Evolutionary conservation across 2,113 vertebrate genomes (phyloP).

Genomic region (Pteropus alecto): DNA sequence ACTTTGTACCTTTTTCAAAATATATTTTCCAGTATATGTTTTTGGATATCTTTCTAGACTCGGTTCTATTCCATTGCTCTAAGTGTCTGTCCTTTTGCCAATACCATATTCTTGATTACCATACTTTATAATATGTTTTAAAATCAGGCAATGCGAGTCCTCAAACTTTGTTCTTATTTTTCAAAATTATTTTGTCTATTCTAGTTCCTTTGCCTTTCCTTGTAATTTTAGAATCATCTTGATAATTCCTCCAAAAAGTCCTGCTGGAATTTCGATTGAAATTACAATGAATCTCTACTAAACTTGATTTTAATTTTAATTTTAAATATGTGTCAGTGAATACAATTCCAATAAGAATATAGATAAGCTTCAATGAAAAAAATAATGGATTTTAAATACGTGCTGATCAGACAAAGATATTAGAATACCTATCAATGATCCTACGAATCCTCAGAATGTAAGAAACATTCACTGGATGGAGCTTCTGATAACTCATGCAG

Average conservation of each 20-base stretch:
- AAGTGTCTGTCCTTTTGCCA: neutral
- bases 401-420: neutral
- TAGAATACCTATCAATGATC: neutral
- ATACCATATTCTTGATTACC: neutral
- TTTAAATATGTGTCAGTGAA: neutral
- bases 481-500: neutral
- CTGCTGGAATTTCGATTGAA: neutral
- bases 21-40: neutral
- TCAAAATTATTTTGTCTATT: neutral
- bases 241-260: neutral
- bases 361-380: neutral
- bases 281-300: neutral
- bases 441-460: neutral
- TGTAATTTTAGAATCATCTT: neutral
- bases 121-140: neutral
- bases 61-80: neutral
- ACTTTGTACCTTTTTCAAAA: neutral
- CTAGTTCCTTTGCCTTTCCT: neutral
- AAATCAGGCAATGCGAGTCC: neutral
- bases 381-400: neutral
- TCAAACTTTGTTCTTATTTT: neutral
- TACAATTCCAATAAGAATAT: neutral
- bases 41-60: neutral
- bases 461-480: neutral
- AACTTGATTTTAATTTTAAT: conserved; percentile 25